phyloP scores from a whole-genome alignment of 2,113 vertebrate species.

The Calonectris borealis region DNA sequence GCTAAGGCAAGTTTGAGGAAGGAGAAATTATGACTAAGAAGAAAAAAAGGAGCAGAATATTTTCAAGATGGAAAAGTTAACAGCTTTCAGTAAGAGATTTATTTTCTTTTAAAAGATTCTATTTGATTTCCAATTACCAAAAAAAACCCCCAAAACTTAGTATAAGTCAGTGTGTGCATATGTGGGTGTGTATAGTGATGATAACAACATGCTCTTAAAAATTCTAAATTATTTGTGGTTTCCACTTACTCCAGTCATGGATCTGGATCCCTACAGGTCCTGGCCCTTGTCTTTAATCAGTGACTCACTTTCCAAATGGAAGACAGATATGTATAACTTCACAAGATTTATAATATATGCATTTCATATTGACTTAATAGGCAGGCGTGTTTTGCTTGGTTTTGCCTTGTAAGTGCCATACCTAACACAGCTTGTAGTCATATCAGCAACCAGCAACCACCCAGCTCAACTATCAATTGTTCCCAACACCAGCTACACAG shows the following conservation, averaged over 20 bases:
- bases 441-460: neutral
- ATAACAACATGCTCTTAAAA: neutral
- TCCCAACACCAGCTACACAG: neutral
- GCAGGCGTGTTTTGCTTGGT: neutral
- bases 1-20: neutral
- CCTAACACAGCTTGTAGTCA: neutral
- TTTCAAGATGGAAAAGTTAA: slow-evolving; percentile 12
- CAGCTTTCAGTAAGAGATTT: neutral
- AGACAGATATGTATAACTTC: neutral
- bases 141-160: neutral
- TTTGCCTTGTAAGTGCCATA: neutral
- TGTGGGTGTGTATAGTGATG: neutral
- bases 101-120: neutral
- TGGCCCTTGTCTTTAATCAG: neutral
- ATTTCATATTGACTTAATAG: neutral
- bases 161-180: neutral
- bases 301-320: neutral
- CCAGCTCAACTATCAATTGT: neutral
- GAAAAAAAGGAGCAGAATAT: neutral
- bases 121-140: neutral
- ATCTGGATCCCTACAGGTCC: neutral
- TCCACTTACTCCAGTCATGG: neutral
- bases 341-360: neutral
- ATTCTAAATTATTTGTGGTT: neutral
- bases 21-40: neutral